Evolutionary conservation across 1,140 invertebrate genomes (phyloP).

Genomic region (Epicauta chinensis): DNA sequence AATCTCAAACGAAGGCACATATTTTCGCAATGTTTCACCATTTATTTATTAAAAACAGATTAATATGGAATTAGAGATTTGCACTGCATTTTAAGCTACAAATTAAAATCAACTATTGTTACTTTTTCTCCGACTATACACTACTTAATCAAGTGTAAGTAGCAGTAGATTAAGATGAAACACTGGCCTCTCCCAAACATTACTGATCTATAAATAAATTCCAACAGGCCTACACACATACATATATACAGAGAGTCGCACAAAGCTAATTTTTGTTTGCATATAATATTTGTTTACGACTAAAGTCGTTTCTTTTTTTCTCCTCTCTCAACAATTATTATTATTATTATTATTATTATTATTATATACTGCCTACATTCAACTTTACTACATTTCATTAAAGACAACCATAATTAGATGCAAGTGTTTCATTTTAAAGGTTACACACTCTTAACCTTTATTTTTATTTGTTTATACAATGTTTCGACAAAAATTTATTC

Average conservation of each 20-base stretch:
- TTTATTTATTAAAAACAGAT: conserved; percentile 13
- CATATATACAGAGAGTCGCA: conserved; percentile 4
- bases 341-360: not conserved
- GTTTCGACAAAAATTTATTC: no score
- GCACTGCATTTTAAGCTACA: not conserved
- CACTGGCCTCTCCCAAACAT: conserved; percentile 21
- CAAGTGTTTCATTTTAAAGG: not conserved
- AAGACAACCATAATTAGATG: not conserved
- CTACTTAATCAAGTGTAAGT: conserved; percentile 2
- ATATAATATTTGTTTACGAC: not conserved
- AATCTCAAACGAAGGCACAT: conserved; percentile 48
- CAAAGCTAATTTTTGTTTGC: not conserved
- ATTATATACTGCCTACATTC: not conserved
- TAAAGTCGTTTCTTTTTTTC: not conserved
- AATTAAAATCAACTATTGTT: not conserved
- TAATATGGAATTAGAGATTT: not conserved
- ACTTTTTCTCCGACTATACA: not conserved
- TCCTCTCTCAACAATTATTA: not conserved
- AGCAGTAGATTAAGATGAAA: conserved; percentile 6
- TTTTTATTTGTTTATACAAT: no score
- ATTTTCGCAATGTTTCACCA: conserved; percentile 29
- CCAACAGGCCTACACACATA: conserved; percentile 26
- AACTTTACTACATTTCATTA: not conserved
- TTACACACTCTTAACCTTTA: no score
- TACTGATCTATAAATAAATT: conserved; percentile 37